Conservation (phyloP, 2,888 invertebrate genomes). For the Malacosoma neustria region DNA sequence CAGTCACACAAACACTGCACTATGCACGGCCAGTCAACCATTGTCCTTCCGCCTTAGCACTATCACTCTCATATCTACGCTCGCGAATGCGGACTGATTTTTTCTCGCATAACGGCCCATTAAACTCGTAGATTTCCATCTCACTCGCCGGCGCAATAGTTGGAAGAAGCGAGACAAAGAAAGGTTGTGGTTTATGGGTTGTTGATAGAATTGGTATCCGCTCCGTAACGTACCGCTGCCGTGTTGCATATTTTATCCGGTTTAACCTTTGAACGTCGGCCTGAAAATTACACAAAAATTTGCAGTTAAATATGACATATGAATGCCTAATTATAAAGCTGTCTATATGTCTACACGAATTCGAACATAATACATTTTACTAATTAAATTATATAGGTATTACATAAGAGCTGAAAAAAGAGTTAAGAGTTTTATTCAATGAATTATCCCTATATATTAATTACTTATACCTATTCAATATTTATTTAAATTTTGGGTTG, state of each 20-base stretch:
- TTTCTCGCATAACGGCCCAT: slow-evolving; percentile 74
- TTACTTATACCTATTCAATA: too few relatives aligned
- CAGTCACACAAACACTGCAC: slow-evolving; percentile 33
- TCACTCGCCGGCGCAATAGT: slow-evolving; percentile 56
- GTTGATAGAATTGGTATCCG: slow-evolving; percentile 76
- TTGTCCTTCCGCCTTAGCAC: slow-evolving; percentile 61
- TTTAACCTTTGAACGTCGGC: slow-evolving; percentile 43
- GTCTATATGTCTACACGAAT: too few relatives aligned
- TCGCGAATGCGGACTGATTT: slow-evolving; percentile 74
- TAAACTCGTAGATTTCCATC: slow-evolving; percentile 74
- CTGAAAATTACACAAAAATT: slow-evolving; percentile 16
- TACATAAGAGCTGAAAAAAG: too few relatives aligned
- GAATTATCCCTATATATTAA: too few relatives aligned
- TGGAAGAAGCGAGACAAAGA: slow-evolving; percentile 71
- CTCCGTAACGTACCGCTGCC: slow-evolving; percentile 65
- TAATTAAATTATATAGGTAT: too few relatives aligned
- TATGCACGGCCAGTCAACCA: slow-evolving; percentile 32
- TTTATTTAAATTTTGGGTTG: too few relatives aligned
- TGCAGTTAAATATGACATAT: too few relatives aligned
- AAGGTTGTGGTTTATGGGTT: slow-evolving; percentile 74
- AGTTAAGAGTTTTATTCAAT: too few relatives aligned
- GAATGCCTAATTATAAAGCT: too few relatives aligned
- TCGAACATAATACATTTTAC: too few relatives aligned
- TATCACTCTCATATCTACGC: slow-evolving; percentile 73
- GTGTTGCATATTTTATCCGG: slow-evolving; percentile 68